Percentiles rank a stretch among this genome's conserved stretches.
Conservation (phyloP, 1,140 invertebrate species). For the Pissodes strobi region DNA sequence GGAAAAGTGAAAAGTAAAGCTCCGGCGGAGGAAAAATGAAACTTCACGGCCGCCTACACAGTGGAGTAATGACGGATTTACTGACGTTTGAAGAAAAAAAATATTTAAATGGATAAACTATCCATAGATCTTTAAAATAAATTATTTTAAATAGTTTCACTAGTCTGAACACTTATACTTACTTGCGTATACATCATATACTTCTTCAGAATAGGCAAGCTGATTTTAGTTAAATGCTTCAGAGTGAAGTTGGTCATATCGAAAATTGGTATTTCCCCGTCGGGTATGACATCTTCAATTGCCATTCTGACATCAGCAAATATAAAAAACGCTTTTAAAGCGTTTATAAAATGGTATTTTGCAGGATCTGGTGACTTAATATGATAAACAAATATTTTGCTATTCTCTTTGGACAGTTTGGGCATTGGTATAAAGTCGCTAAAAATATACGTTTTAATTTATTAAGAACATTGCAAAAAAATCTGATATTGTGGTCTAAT, state of each 20-base stretch:
- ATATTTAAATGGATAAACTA: too few relatives aligned
- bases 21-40: too few relatives aligned
- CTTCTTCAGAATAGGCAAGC: conserved; percentile 65
- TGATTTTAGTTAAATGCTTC: conserved; percentile 66
- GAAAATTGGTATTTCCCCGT: conserved; percentile 72
- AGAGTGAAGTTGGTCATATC: conserved; percentile 67
- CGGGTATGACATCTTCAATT: conserved; percentile 59
- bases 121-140: too few relatives aligned
- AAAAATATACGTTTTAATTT: conserved; percentile 42
- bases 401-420: conserved; percentile 48
- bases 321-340: conserved; percentile 72
- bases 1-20: too few relatives aligned
- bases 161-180: conserved; percentile 1
- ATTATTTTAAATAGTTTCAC: not conserved
- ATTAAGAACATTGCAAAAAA: too few relatives aligned
- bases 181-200: conserved; percentile 71
- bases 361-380: conserved; percentile 64
- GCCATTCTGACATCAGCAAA: conserved; percentile 67
- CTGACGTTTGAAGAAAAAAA: too few relatives aligned
- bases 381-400: conserved; percentile 61
- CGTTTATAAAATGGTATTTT: conserved; percentile 68
- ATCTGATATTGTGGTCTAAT: too few relatives aligned
- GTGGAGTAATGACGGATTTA: too few relatives aligned
- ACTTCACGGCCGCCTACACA: too few relatives aligned
- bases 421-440: conserved; percentile 67